Base-by-base conservation (phyloP, 2,113 vertebrate species). In the Scalopus aquaticus region DNA sequence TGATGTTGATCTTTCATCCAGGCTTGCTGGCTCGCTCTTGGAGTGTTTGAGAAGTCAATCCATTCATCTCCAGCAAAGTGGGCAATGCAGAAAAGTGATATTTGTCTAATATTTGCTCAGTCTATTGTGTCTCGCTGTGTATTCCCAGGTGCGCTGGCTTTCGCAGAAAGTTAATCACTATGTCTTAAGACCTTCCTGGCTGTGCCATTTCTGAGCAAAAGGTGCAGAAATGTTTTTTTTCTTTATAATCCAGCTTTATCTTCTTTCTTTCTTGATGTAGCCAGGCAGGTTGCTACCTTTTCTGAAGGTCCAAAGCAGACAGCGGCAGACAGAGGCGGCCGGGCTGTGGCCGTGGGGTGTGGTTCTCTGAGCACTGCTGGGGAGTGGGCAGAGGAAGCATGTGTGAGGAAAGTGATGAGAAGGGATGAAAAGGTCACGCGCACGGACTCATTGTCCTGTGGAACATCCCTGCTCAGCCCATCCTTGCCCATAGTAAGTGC, bases 51-150 rank as follows among this genome's bases (percentile, higher is more conserved):
- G 95, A 73, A 97, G 97, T 93, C 96, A 96, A 96, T 92, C 97
- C 67, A 2, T 90, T 97, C 96, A 78, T 96, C 94, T 92, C 86
- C 78, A 73, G 93, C 12, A 58, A 98, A 96, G 96, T 72, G 91
- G 76, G 95, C 95, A 91, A 93, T 60, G 96, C 96, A 54, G 73
- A 96, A 96, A 97, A 94, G 19, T 32, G 95, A 64, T 83, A 69
- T 88, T 96, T 97, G 91, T 94, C 96, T 96, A 95, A 76, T 98
- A 97, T 97, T 98, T 98, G 96, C 95, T 97, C 93, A 95, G 97
- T 90, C 94, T 96, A 22, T 94, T 12, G 9, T 56, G 83, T 84
- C 15, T 19, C 10, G n/a, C 88, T 30, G 44, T 3, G 1, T 7
- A 0, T 88, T 97, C 97, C 92, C 56, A 3, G 85, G 95, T 93